Conservation (phyloP, 1,140 invertebrate genomes). For the Pseudomyrmex concolor region DNA sequence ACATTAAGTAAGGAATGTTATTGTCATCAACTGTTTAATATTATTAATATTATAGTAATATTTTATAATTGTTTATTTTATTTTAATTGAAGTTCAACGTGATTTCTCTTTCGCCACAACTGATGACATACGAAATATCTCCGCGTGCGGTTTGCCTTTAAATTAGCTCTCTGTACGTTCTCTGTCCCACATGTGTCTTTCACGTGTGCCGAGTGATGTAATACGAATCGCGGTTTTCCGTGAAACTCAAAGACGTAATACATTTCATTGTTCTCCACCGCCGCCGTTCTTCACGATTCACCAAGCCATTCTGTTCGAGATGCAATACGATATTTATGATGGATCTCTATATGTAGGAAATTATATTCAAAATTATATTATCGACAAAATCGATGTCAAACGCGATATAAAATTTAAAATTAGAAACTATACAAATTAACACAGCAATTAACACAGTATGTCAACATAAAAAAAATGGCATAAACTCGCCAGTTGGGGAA, state of each 20-base stretch:
- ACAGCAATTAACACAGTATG: neutral
- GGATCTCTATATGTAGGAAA: neutral
- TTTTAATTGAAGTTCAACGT: slow-evolving; percentile 17
- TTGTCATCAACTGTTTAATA: slow-evolving; percentile 27
- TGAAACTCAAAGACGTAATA: neutral
- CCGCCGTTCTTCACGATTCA: neutral
- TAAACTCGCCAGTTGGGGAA: neutral
- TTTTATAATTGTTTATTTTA: neutral
- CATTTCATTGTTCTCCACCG: neutral
- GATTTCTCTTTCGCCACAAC: neutral
- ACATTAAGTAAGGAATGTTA: neutral
- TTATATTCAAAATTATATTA: neutral
- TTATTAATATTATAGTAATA: neutral
- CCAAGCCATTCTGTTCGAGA: neutral
- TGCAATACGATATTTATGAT: slow-evolving; percentile 10
- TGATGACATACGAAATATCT: slow-evolving; percentile 20
- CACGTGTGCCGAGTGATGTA: slow-evolving; percentile 31
- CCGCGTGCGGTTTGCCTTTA: slow-evolving; percentile 16
- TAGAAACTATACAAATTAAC: neutral
- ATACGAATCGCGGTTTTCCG: neutral
- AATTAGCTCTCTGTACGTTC: neutral
- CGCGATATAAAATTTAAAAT: neutral
- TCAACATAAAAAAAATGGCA: neutral
- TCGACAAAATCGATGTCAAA: neutral
- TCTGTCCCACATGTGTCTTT: slow-evolving; percentile 41